Evolutionary conservation across 2,888 invertebrate species (phyloP), one percentile per base, ranked within the genome.

Genomic region (Luffia ferchaultella): DNA sequence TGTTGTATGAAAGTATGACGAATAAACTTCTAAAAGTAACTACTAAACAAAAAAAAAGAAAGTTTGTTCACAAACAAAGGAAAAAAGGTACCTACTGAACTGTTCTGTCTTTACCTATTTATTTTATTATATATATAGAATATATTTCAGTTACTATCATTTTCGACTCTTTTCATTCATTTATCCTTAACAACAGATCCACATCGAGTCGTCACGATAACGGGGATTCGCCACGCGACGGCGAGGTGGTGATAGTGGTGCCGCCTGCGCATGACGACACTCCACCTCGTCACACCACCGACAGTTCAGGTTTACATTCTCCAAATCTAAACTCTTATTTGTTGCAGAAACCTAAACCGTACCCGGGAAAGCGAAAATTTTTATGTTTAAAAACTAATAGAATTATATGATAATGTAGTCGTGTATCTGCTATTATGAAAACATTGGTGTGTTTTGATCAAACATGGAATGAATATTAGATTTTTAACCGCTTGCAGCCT

Each of bases 221-320:
- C 42, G 78, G 73, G 57, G 77, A 78, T 58, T 77, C 50, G 17
- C 45, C 77, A 41, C 66, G 77, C 59, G 80, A 79, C 55, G 79
- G 80, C 58, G 80, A 78, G 67, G 83, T 82, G 55, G 78, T 85
- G 45, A 77, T 79, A 60, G 76, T 78, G 52, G 80, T 80, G 53
- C 80, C 80, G 53, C 69, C 73, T 42, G 79, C 80, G 62, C 70
- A 73, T 15, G 77, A 83, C 57, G 86, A 86, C 60, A 85, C 85
- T 51, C 86, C 85, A 54, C 73, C 77, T 48, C 85, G 86, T 54
- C 85, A 87, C 58, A 83, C 76, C 59, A 88, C 88, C 46, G 89
- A 89, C 73, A 88, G 88, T 75, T 88, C 89, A 76, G 89, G 89
- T 89, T 30, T 30, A 30, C 30, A 30, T 12, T 3, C 30, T 12